Evolutionary conservation across 2,888 invertebrate species (phyloP), one percentile per base, ranked within the genome.

Genomic region (Oligia latruncula): DNA sequence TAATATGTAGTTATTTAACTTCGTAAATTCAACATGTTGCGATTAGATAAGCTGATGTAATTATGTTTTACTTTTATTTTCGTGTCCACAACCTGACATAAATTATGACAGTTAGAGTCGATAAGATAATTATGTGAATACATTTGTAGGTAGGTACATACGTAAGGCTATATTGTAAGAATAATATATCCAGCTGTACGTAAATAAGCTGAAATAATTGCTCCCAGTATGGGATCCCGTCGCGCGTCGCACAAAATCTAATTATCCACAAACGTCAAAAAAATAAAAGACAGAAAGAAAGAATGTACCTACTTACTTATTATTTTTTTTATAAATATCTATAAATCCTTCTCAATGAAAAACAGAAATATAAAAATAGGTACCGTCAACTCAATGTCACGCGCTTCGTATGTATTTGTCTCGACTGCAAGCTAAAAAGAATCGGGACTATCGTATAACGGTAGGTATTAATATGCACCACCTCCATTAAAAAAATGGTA

Each of bases 321-420:
- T 40, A 20, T 79, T 55, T 46, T n/a, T 74, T 49, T n/a, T 40
- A 17, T 29, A n/a, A 17, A 20, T 49, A 23, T 58, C 11, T 46
- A 8, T 66, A 73, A 80, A 67, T 67, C n/a, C 35, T 80, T 74
- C 52, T 62, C 52, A 74, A 74, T 74, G 67, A 74, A 81, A 80
- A 81, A 67, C n/a, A n/a, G 52, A 62, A 66, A 35, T 9, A 46
- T 74, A 74, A 52, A 29, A 35, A 66, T 65, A 52, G 35, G 52
- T n/a, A 78, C 46, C 60, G 52, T 67, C 60, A 74, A 66, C 52
- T 77, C 85, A 85, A 73, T 80, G 80, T 80, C 83, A 70, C 62
- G 29, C 15, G 62, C 35, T 55, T 15, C 6, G 46, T 71, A 64
- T 17, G 66, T 72, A 78, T 23, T 60, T 58, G 29, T 72, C 72